phyloP scores from a whole-genome alignment of 2,797 vertebrate species.

The Rhynchotus rufescens region DNA sequence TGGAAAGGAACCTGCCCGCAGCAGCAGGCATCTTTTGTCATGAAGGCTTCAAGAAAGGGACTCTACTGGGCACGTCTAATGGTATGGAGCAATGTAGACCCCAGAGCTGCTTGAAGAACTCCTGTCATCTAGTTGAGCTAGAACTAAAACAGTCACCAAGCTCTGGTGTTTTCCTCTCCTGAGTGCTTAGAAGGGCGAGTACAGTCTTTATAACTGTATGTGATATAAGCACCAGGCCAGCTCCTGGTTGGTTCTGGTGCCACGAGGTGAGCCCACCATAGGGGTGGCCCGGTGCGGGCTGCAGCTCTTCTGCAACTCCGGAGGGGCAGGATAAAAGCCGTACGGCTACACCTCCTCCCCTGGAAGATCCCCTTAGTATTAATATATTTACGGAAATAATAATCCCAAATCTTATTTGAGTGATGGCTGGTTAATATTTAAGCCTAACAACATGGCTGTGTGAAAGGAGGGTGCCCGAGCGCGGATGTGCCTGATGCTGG shows the following conservation, averaged over 20 bases:
- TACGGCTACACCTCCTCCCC: neutral
- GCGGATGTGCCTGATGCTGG: accelerated
- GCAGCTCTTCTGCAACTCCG: accelerated
- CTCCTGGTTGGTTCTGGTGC: too few species aligned
- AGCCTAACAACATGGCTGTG: neutral
- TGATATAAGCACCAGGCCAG: too few species aligned
- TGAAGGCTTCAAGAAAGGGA: neutral
- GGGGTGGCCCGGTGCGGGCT: accelerated
- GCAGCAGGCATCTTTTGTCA: neutral
- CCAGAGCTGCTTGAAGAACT: neutral
- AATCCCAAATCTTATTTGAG: neutral
- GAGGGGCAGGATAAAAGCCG: neutral
- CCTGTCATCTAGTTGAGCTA: neutral
- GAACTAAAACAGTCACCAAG: too few species aligned
- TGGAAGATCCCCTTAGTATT: neutral
- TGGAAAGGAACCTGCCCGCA: neutral
- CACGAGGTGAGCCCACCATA: neutral
- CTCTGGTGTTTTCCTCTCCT: neutral
- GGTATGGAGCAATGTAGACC: accelerated
- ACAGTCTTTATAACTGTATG: neutral
- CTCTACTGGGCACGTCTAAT: neutral
- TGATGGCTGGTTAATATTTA: neutral
- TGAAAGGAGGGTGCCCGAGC: neutral
- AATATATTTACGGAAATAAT: neutral
- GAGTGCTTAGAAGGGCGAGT: neutral